Conservation (phyloP, 35 echinoderm and acorn worm genomes). For the Apostichopus californicus region DNA sequence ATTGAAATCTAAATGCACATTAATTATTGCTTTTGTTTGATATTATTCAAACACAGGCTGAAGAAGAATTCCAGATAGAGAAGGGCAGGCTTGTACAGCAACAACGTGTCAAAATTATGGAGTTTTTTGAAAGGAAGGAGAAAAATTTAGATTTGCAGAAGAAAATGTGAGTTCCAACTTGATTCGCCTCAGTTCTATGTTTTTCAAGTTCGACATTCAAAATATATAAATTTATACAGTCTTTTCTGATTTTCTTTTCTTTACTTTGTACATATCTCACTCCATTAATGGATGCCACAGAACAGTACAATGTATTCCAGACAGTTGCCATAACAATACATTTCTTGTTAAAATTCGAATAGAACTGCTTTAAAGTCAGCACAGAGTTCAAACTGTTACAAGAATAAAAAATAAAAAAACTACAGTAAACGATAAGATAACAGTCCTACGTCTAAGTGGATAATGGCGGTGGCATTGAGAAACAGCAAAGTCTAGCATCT, state of each 20-base stretch:
- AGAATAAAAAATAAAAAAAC: too few species aligned
- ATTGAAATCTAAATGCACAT: not conserved
- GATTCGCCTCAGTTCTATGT: not conserved
- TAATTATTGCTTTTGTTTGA: not conserved
- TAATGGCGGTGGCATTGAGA: too few species aligned
- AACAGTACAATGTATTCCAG: not conserved
- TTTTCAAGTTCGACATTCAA: not conserved
- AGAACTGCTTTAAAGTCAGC: too few species aligned
- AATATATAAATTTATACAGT: not conserved
- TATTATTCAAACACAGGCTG: conserved; percentile 57
- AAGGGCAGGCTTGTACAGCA: conserved; percentile 97
- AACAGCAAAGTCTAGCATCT: too few species aligned
- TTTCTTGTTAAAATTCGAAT: too few species aligned
- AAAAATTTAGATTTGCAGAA: conserved; percentile 97
- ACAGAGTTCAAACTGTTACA: too few species aligned
- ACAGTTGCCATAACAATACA: too few species aligned
- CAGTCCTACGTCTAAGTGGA: too few species aligned
- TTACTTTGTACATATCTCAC: not conserved
- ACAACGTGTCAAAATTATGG: conserved; percentile 91
- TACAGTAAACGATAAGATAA: too few species aligned
- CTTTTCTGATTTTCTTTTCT: not conserved
- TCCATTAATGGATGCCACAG: not conserved
- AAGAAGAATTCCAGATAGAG: conserved; percentile 98
- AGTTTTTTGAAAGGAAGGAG: conserved; percentile 85
- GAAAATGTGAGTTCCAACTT: conserved; percentile 78